Evolutionary conservation across 2,888 invertebrate species (phyloP).

Genomic region (Rhagonycha fulva): DNA sequence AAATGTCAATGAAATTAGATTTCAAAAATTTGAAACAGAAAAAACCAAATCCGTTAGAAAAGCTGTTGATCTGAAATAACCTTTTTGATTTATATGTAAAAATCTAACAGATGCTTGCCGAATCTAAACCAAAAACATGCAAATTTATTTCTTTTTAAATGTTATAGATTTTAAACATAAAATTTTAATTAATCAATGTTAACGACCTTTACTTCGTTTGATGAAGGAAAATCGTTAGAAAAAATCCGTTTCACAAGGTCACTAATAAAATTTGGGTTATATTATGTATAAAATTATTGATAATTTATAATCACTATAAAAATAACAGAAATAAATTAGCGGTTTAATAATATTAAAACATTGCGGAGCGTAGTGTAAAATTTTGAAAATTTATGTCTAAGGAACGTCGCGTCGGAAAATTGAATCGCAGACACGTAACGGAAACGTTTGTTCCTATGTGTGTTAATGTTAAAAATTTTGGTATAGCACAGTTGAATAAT

Average conservation of each 20-base stretch:
- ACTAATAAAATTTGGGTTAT: neutral
- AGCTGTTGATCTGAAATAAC: slow-evolving; percentile 1
- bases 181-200: neutral
- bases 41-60: neutral
- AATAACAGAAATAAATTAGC: neutral
- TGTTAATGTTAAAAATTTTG: neutral
- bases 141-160: slow-evolving; percentile 2
- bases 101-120: neutral
- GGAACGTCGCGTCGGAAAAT: no score
- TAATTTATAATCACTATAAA: neutral
- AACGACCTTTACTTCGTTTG: neutral
- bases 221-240: neutral
- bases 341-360: neutral
- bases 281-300: neutral
- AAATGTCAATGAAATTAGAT: neutral
- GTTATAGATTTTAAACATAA: neutral
- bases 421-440: no score
- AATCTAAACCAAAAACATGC: neutral
- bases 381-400: no score
- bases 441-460: no score
- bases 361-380: neutral
- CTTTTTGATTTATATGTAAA: slow-evolving; percentile 3
- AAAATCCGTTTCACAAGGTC: neutral
- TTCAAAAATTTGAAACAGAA: neutral
- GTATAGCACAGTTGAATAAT: no score